Conservation (phyloP, 2,888 invertebrate genomes). For the Drosophila suboccidentalis region DNA sequence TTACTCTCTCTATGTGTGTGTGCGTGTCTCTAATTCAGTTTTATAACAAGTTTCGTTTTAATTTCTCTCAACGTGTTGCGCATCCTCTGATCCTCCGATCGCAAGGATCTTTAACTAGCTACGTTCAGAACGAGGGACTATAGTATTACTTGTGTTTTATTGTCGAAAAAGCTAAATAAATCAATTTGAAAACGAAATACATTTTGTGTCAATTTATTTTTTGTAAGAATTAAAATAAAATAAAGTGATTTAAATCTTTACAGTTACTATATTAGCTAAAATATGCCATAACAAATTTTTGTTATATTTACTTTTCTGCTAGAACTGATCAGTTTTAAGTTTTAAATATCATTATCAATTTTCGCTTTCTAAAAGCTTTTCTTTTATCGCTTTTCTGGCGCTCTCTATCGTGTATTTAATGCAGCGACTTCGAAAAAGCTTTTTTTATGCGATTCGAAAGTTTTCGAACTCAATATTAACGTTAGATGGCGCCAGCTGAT, state of each 20-base stretch:
- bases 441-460: conserved; percentile 39
- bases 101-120: conserved; percentile 34
- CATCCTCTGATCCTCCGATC: conserved; percentile 27
- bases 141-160: conserved; percentile 84
- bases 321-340: neutral
- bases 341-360: conserved; percentile 1
- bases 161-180: conserved; percentile 73
- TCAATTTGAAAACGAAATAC: conserved; percentile 42
- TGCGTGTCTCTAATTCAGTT: conserved; percentile 51
- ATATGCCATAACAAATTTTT: no score
- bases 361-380: conserved; percentile 15
- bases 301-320: no score
- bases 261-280: no score
- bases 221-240: neutral
- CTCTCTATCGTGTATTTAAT: conserved; percentile 38
- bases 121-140: conserved; percentile 49
- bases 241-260: no score
- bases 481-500: conserved; percentile 64
- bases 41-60: conserved; percentile 37
- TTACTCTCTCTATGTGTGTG: conserved; percentile 52
- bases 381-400: conserved; percentile 35
- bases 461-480: conserved; percentile 36
- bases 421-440: conserved; percentile 64
- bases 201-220: neutral
- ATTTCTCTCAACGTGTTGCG: conserved; percentile 23